These are phyloP conservation scores for Conchocele bisecta DNA, from an alignment of 2,888 invertebrate species.

Conservation along the genomic window DNA sequence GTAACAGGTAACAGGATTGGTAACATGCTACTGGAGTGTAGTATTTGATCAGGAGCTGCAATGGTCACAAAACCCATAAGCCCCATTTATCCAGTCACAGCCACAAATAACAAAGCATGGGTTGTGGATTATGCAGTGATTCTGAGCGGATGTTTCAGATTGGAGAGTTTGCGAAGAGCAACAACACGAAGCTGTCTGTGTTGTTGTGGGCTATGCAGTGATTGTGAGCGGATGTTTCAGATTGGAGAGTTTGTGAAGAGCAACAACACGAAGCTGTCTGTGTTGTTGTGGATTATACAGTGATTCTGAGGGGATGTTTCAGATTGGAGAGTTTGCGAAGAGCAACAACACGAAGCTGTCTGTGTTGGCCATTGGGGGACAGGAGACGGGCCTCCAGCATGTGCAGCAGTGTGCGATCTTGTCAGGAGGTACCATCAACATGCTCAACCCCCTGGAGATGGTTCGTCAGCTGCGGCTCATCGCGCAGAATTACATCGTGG, in stretches of 20 bases:
- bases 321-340: slow-evolving; percentile 76
- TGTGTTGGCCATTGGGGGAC: slow-evolving; percentile 74
- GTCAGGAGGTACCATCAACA: slow-evolving; percentile 74
- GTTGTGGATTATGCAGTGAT: too few species aligned
- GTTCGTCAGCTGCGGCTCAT: slow-evolving; percentile 76
- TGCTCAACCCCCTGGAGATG: slow-evolving; percentile 76
- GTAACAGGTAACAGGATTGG: too few species aligned
- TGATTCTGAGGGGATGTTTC: slow-evolving; percentile 5
- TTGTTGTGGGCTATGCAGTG: too few species aligned
- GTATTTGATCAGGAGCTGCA: too few species aligned
- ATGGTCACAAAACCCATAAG: too few species aligned
- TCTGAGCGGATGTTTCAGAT: too few species aligned
- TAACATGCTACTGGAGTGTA: too few species aligned
- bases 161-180: too few species aligned
- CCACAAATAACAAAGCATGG: too few species aligned
- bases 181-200: too few species aligned
- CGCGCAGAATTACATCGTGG: slow-evolving; percentile 76
- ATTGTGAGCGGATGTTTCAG: too few species aligned
- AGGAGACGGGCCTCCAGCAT: slow-evolving; percentile 62
- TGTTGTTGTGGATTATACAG: neutral
- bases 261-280: neutral
- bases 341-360: slow-evolving; percentile 72
- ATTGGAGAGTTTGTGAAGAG: slow-evolving; percentile 66
- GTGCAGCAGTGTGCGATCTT: slow-evolving; percentile 69
- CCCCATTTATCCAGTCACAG: too few species aligned